Evolutionary conservation across 2,113 vertebrate genomes (phyloP), one percentile per base, ranked within the genome.

Genomic region (Megaceryle maxima): DNA sequence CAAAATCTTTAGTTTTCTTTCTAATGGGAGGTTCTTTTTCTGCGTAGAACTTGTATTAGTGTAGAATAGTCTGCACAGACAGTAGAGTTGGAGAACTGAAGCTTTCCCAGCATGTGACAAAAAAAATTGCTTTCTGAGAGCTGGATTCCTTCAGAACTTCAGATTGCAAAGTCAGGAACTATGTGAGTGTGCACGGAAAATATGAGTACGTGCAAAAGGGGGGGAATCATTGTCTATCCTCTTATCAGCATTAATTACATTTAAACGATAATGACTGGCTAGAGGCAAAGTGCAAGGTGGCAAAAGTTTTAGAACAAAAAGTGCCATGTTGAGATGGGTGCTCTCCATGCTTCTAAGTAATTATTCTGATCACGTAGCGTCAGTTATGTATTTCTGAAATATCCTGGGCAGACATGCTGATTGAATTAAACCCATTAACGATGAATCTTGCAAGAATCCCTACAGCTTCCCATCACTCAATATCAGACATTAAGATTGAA

Each of bases 361-460:
- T 85, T 86, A 84, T 89, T 95, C 90, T 1, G 0, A 64, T 92
- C 94, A 90, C 43, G 6, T 91, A 90, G 72, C 6, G 1, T 63
- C 80, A 63, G 78, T 92, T 96, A 70, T 73, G 60, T 90, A 83
- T 88, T 96, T 96, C 95, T 95, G 73, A 94, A 96, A 96, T 67
- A 59, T 88, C 80, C n/a, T 26, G 1, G 77, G 83, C 86, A 94
- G 78, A 81, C 64, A 67, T 43, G 13, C 59, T 84, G 78, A 69
- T 95, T 88, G 75, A 92, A 62, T 97, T 95, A 95, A 96, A 97
- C 56, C 75, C 77, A 96, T 94, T 97, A 96, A 95, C 35, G 41
- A 74, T 56, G 95, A 95, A 95, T 91, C 94, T 95, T 46, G 77
- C 73, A 96, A 92, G 89, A 91, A 86, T 95, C 69, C 60, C 68